Percentiles rank a stretch among this genome's conserved stretches.
Conservation (phyloP, 2,888 invertebrate genomes). For the Cephus sareptanus region DNA sequence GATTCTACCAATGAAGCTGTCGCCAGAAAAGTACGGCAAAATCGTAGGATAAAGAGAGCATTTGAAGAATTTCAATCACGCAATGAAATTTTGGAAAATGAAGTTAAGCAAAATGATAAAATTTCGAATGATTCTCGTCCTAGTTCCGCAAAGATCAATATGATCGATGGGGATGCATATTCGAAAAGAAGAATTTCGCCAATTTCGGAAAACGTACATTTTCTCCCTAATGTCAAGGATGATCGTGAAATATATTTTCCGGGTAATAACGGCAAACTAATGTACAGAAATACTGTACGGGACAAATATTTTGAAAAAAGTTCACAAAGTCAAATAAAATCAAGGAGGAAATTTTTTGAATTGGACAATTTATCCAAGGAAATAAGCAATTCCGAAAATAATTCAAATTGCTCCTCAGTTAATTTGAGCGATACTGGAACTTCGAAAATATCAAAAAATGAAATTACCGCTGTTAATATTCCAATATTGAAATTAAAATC, state of each 20-base stretch:
- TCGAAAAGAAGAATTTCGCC: constrained; percentile 28
- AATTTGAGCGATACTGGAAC: not conserved
- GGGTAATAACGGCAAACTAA: not conserved
- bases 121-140: not conserved
- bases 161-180: constrained; percentile 26
- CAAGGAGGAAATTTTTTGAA: not conserved
- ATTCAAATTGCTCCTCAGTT: not conserved
- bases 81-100: not conserved
- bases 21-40: not conserved
- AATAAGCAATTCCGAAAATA: not conserved
- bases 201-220: not conserved
- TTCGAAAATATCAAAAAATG: not conserved
- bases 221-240: not conserved
- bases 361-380: constrained; percentile 17
- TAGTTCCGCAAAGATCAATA: not conserved
- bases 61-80: not conserved
- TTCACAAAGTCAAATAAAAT: not conserved
- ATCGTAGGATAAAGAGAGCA: not conserved
- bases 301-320: not conserved
- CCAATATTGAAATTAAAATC: constrained; percentile 28
- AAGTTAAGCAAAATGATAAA: not conserved
- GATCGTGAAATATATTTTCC: not conserved
- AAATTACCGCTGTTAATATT: not conserved
- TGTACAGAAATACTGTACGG: not conserved
- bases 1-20: not conserved